Evolutionary conservation across 2,888 invertebrate genomes (phyloP), one percentile per base, ranked within the genome.

Genomic region (Pammene fasciana): DNA sequence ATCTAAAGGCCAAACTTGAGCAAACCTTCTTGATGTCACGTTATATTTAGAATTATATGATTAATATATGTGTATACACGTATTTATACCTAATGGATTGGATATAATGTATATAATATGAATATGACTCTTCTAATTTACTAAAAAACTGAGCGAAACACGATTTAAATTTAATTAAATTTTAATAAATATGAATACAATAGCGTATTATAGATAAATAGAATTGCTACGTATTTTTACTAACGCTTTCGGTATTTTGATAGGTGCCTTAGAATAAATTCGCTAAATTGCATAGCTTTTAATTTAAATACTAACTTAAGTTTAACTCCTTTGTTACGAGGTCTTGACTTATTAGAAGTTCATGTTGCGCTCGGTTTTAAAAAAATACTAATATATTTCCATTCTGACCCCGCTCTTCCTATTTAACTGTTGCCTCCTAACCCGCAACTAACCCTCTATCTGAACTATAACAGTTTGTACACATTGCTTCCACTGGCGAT

Each of bases 401-500:
- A 59, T 14, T 65, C 46, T 50, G 41, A n/a, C 68, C 48, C 70
- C n/a, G 60, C 64, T 68, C 61, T 62, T 59, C 62, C 60, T 54
- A 46, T 7, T 38, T 65, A 38, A 65, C 38, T 65, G 54, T 70
- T 60, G 65, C 59, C 65, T 65, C 65, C 70, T 54, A 54, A 65
- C 60, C 70, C 60, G 70, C 65, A 70, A 70, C 65, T 38, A 41
- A n/a, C 65, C 68, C 38, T 48, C 38, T 70, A 60, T 57, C 64
- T 57, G 60, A 60, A 41, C 54, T n/a, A 57, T 59, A 68, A 55
- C 48, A 18, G 38, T 59, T 60, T 66, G 38, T 60, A 10, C 54
- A 67, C 61, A 65, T 71, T 57, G 72, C 72, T 65, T 75, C 74
- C 71, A 72, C 74, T 74, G 72, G 78, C 74, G 70, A 72, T 72